Conservation (phyloP, 2,888 invertebrate genomes). For the Ectobius pallidus region DNA sequence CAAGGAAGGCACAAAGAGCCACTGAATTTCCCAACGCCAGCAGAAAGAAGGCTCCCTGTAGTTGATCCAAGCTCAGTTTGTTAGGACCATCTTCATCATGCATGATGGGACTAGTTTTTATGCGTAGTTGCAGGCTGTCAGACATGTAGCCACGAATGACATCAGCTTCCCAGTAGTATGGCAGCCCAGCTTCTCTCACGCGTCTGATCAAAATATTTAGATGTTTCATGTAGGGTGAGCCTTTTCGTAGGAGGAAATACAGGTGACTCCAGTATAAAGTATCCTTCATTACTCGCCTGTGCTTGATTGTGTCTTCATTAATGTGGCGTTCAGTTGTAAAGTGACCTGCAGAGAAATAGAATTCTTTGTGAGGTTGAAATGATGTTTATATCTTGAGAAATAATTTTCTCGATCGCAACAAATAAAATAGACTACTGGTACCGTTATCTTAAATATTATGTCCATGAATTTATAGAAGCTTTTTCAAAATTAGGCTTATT, state of each 20-base stretch:
- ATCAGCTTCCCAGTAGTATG: conserved; percentile 27
- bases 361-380: no score
- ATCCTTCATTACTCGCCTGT: conserved; percentile 19
- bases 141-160: conserved; percentile 25
- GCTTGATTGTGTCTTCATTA: background rate
- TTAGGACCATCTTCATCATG: no score
- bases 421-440: no score
- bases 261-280: conserved; percentile 24
- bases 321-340: conserved; percentile 16
- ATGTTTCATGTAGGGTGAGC: conserved; percentile 36
- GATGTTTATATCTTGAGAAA: no score
- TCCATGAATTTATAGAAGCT: no score
- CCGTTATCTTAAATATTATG: no score
- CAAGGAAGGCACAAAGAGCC: background rate
- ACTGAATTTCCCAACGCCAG: background rate
- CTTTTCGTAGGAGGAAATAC: conserved; percentile 16
- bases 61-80: background rate
- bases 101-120: background rate
- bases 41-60: conserved; percentile 4
- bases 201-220: conserved; percentile 34
- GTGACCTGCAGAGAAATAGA: no score
- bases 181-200: conserved; percentile 11
- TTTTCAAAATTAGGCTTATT: no score
- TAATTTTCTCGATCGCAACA: no score
- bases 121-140: conserved; percentile 15